Base-by-base conservation (phyloP, 2,888 invertebrate species). In the Tachystola acroxantha region DNA sequence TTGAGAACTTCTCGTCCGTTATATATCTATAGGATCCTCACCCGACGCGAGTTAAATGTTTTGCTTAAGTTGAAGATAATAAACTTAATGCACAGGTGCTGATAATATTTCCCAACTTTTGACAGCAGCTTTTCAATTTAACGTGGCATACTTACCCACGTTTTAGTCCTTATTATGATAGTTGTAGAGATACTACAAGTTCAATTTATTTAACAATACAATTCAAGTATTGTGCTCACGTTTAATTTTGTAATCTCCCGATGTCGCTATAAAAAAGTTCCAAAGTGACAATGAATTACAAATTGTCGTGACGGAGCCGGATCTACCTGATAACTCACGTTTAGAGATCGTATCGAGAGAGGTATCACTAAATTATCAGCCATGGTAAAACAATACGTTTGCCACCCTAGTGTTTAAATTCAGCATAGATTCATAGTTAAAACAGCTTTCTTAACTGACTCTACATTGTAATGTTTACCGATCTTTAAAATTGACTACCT, bases 251-350 rank as follows among this genome's bases (percentile, higher is more conserved):
- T 24, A 24, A 24, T 24, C 1, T 7, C 4, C n/a, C 24, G n/a
- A 24, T 2, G 24, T 1, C 4, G 7, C n/a, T 24, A 3, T n/a
- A 24, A 42, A 46, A 46, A 48, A 50, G 50, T 50, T 48, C 46
- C 48, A 45, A 36, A 40, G 48, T 40, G 43, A 45, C 47, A 45
- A 43, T 47, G 46, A 47, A 47, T 50, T 52, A 48, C 47, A 50
- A 48, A 50, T 52, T 40, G 42, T 38, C 43, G 34, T 39, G 37
- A 42, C 40, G 32, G 25, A 50, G 46, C 54, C 54, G 54, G 52
- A 54, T 52, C 50, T 54, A 41, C 14, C 10, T 48, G 50, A 51
- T 46, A 39, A 41, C 35, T 42, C 20, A 39, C 40, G n/a, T n/a
- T n/a, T n/a, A n/a, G n/a, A n/a, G n/a, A n/a, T n/a, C n/a, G n/a